These are phyloP conservation scores for Heliothis subflexa DNA, from an alignment of 1,140 invertebrate species.

Conservation along the genomic window DNA sequence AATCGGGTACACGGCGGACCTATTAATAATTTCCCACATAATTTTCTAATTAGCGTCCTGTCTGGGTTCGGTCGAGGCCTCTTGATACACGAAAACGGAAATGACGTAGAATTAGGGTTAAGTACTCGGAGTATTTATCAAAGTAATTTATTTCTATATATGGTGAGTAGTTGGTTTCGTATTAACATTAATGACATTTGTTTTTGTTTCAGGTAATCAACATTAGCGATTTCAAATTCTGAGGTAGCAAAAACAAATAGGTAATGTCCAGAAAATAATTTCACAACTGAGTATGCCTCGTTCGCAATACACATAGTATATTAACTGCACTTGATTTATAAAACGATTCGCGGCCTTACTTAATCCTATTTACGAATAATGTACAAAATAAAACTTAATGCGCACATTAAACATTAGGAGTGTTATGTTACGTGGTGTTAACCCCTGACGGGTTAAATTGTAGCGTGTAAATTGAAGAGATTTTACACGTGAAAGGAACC, in stretches of 20 bases:
- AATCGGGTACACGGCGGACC: conserved; percentile 77
- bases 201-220: conserved; percentile 80
- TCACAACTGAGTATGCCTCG: conserved; percentile 2
- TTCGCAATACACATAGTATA: conserved; percentile 20
- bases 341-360: conserved; percentile 37
- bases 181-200: conserved; percentile 55
- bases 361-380: conserved; percentile 50
- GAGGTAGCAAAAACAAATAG: conserved; percentile 50
- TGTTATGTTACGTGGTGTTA: conserved; percentile 61
- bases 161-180: conserved; percentile 42
- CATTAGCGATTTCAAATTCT: conserved; percentile 49
- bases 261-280: conserved; percentile 31
- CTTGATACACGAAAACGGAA: conserved; percentile 64
- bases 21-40: conserved; percentile 83
- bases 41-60: conserved; percentile 82
- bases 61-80: conserved; percentile 53
- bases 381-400: conserved; percentile 51
- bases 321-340: conserved; percentile 16
- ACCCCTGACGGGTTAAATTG: conserved; percentile 60
- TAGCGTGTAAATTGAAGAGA: conserved; percentile 69
- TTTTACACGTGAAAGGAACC: conserved; percentile 73
- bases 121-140: conserved; percentile 38
- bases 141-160: conserved; percentile 38
- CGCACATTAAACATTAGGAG: conserved; percentile 57
- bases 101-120: conserved; percentile 61